Percentiles rank a stretch among this genome's conserved stretches.
These are phyloP conservation scores for Xylocampa areola DNA, from an alignment of 2,888 invertebrate genomes.

Conservation along the genomic window DNA sequence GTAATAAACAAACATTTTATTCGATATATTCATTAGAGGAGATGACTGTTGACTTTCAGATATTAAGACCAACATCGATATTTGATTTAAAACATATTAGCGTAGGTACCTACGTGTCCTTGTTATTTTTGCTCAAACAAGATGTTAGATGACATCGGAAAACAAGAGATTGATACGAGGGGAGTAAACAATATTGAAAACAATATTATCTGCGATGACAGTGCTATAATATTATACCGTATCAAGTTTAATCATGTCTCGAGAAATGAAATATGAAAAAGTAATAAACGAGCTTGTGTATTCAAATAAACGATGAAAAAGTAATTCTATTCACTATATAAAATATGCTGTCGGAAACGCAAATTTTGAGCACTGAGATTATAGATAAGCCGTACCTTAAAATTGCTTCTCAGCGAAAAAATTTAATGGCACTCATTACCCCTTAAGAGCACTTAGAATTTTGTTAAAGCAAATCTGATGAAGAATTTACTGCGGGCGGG, in stretches of 20 bases:
- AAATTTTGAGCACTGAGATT: conserved; percentile 26
- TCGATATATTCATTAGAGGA: neutral
- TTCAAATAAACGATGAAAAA: conserved; percentile 4
- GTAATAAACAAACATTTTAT: no score
- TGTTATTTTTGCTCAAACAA: conserved; percentile 34
- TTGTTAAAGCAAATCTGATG: conserved; percentile 41
- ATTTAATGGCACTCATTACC: conserved; percentile 28
- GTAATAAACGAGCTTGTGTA: neutral
- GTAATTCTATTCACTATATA: conserved; percentile 8
- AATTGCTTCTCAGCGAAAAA: conserved; percentile 17
- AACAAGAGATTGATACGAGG: conserved; percentile 37
- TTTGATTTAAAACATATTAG: neutral
- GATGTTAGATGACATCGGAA: conserved; percentile 38
- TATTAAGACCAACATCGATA: neutral
- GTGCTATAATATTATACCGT: conserved; percentile 31
- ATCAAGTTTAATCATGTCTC: conserved; percentile 19
- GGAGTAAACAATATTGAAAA: conserved; percentile 31
- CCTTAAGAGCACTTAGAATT: conserved; percentile 46
- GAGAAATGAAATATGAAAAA: conserved; percentile 15
- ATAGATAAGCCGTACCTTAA: conserved; percentile 5
- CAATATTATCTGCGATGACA: conserved; percentile 50
- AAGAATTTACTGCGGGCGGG: conserved; percentile 44
- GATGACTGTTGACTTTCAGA: neutral
- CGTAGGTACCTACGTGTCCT: conserved; percentile 13
- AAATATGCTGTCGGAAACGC: conserved; percentile 10